Evolutionary conservation across 2,797 vertebrate genomes (phyloP).

Genomic region (Falco berigora): DNA sequence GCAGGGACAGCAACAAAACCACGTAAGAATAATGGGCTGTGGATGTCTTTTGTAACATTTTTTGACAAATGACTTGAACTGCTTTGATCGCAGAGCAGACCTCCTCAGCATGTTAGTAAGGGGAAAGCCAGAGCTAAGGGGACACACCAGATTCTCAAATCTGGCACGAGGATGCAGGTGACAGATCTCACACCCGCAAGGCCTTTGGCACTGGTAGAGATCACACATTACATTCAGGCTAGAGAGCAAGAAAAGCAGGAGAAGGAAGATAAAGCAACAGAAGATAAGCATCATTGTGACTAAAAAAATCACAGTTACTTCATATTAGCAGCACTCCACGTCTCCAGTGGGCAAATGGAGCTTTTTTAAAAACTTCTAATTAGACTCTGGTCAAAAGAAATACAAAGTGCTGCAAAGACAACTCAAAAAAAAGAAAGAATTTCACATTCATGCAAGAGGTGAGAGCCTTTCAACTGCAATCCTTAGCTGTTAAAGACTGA

Average conservation of each 20-base stretch:
- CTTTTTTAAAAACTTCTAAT: background rate
- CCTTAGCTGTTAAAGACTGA: background rate
- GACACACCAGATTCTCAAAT: background rate
- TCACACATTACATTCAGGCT: background rate
- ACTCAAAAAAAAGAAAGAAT: background rate
- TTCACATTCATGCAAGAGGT: background rate
- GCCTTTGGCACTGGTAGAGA: background rate
- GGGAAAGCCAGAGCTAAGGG: background rate
- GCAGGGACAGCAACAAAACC: background rate
- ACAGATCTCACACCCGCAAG: background rate
- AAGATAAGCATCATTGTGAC: background rate
- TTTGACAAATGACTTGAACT: background rate
- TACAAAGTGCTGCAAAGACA: background rate
- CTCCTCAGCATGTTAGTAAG: background rate
- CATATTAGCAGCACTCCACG: fast-evolving
- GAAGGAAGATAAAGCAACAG: background rate
- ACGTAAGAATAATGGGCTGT: fast-evolving
- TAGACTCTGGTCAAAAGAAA: background rate
- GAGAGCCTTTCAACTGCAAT: background rate
- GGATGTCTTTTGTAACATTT: background rate
- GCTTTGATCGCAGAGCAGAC: background rate
- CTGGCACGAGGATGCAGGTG: background rate
- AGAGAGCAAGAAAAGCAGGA: background rate
- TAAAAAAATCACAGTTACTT: background rate
- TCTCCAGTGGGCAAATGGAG: background rate